phyloP scores from a whole-genome alignment of 2,888 invertebrate species.

The Dicyrtoma fusca region DNA sequence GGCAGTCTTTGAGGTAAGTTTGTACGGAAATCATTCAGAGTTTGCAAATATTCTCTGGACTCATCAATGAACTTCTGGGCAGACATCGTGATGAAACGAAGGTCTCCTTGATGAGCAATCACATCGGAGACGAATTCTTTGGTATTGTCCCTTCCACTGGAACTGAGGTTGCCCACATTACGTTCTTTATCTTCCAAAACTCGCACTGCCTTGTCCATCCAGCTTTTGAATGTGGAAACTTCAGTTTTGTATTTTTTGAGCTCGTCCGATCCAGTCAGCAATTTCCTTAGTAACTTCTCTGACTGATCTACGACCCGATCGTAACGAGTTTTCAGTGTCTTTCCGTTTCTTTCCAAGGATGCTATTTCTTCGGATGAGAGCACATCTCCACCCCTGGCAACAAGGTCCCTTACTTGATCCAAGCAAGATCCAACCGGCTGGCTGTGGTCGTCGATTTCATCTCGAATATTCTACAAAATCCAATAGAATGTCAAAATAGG shows the following conservation, averaged over 20 bases:
- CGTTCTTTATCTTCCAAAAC: conserved; percentile 83
- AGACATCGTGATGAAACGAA: conserved; percentile 93
- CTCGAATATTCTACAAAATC: conserved; percentile 76
- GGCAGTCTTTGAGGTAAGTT: conserved; percentile 79
- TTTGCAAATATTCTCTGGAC: conserved; percentile 83
- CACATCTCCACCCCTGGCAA: conserved; percentile 87
- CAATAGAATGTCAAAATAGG: no score
- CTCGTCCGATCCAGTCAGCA: conserved; percentile 82
- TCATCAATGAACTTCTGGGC: conserved; percentile 96
- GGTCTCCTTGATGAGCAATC: conserved; percentile 92
- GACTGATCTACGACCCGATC: conserved; percentile 81
- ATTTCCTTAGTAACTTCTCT: conserved; percentile 74
- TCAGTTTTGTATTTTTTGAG: conserved; percentile 80
- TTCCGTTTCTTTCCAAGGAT: conserved; percentile 82
- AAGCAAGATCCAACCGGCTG: conserved; percentile 82
- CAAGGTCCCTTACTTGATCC: conserved; percentile 87
- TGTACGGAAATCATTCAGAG: conserved; percentile 85
- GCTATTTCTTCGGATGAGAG: conserved; percentile 88
- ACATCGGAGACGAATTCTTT: conserved; percentile 90
- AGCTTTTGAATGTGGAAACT: conserved; percentile 76
- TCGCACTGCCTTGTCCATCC: conserved; percentile 81
- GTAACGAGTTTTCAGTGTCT: conserved; percentile 78
- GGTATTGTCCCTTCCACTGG: conserved; percentile 67
- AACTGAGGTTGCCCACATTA: conserved; percentile 71
- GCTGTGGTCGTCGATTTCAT: conserved; percentile 83